Percentiles rank a stretch among this genome's conserved stretches.
These are phyloP conservation scores for Aphrophora alni DNA, from an alignment of 2,888 invertebrate species.

Conservation along the genomic window DNA sequence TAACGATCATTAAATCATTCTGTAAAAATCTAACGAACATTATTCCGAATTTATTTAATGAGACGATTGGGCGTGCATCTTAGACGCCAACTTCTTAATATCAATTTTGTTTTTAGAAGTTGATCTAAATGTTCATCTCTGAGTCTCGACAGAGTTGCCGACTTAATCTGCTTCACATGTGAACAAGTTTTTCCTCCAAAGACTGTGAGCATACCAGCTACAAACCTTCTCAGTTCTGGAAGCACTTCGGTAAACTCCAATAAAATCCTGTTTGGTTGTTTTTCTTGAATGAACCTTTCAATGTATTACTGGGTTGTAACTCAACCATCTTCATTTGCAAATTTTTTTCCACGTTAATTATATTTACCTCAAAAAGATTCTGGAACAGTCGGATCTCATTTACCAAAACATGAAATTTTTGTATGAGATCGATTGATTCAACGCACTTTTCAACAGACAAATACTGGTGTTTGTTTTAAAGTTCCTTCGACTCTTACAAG, in stretches of 20 bases:
- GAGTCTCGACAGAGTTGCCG: background rate
- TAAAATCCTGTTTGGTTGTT: no score
- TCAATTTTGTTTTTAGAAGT: background rate
- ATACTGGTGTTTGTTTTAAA: background rate
- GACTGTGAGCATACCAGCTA: background rate
- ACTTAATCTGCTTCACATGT: background rate
- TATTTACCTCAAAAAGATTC: no score
- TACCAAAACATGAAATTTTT: background rate
- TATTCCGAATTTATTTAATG: no score
- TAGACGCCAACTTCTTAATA: background rate
- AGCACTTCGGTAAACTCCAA: background rate
- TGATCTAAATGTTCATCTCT: background rate
- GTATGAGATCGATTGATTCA: background rate
- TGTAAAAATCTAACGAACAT: no score
- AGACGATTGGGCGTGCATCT: background rate
- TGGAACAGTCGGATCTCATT: background rate
- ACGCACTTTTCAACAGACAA: background rate
- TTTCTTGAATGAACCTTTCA: no score
- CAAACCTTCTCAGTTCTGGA: background rate
- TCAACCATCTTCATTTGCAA: no score
- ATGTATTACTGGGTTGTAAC: no score
- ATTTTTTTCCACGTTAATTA: no score
- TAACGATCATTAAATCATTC: no score
- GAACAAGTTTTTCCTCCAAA: background rate
- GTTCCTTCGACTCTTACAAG: conserved; percentile 6